These are phyloP conservation scores for Pomatorhinus ruficollis DNA, from an alignment of 2,113 vertebrate genomes.

Conservation along the genomic window DNA sequence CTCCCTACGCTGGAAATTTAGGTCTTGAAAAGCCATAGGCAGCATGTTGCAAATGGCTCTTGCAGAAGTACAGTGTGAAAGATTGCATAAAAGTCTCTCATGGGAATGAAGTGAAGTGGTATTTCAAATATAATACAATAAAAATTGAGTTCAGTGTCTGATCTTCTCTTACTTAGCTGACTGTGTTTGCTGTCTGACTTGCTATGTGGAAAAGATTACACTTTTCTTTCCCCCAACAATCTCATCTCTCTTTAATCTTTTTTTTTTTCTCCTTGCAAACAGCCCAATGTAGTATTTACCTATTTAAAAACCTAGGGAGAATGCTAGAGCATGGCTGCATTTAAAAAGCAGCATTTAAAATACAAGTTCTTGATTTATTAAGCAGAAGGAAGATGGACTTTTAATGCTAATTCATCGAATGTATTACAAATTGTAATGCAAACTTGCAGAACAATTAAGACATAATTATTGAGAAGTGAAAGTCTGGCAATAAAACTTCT, in stretches of 20 bases:
- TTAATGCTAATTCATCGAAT: background rate
- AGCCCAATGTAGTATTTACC: background rate
- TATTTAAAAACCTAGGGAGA: background rate
- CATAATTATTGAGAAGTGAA: slow-evolving; percentile 20
- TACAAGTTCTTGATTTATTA: background rate
- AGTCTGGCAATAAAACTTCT: slow-evolving; percentile 31
- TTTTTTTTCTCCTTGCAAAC: background rate
- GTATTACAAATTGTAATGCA: background rate
- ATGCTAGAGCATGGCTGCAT: background rate
- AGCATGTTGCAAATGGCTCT: background rate
- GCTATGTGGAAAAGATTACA: background rate
- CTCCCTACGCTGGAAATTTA: background rate
- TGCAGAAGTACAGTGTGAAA: slow-evolving; percentile 12
- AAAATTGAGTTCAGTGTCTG: slow-evolving; percentile 15
- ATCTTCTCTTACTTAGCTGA: background rate
- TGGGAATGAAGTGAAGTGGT: background rate
- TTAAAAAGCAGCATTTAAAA: background rate
- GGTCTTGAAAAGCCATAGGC: slow-evolving; percentile 1
- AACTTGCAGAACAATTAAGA: slow-evolving; percentile 27
- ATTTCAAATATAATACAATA: slow-evolving; percentile 28
- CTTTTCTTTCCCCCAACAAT: background rate
- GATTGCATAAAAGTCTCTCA: background rate
- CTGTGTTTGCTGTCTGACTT: background rate
- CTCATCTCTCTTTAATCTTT: background rate
- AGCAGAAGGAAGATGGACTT: background rate